Base-by-base conservation (phyloP, 2,113 vertebrate species). In the Pampusana beccarii region DNA sequence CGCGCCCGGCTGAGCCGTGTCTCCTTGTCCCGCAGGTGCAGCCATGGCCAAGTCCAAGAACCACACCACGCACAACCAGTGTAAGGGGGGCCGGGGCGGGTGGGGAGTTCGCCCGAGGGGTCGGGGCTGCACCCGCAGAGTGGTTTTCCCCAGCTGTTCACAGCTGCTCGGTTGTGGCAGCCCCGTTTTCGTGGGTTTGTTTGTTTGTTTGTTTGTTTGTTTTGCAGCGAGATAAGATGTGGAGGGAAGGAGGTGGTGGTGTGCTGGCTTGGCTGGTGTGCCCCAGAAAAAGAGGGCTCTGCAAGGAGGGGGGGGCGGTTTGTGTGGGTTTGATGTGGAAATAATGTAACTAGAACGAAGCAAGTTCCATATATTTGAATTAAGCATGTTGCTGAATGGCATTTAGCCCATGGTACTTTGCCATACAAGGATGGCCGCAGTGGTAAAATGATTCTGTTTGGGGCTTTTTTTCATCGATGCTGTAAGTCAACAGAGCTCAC, bases 1-100 rank as follows among this genome's bases (percentile, higher is more conserved):
- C 4, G 19, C 0, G 21, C 12, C 13, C n/a, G 15, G 29, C 64
- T 72, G 69, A 87, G 64, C 16, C 2, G 11, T 62, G 48, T 51
- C n/a, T n/a, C 65, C 60, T 16, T 72, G 38, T 44, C 53, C 33
- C 50, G 33, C 89, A 98, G 98, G 97, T 97, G 69, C 80, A 67
- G 83, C 80, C 85, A 99, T 99, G 99, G 99, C 99, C 40, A 99
- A 99, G 98, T 99, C 99, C 23, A 99, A 99, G 98, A 99, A 99
- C 96, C 99, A 99, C 98, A 99, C 99, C 92, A 99, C 99, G 61
- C 99, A 99, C 98, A 99, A 99, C 97, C 99, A 99, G 91, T 99
- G 99, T 99, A 97, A 99, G 99, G 98, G 25, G 28, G 19, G 24
- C 20, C 23, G 40, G 36, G 17, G 58, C 15, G 42, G 50, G 34